Percentiles rank a stretch among this genome's conserved stretches.
These are phyloP conservation scores for Melanogrammus aeglefinus DNA, from an alignment of 2,797 vertebrate species.

Conservation along the genomic window DNA sequence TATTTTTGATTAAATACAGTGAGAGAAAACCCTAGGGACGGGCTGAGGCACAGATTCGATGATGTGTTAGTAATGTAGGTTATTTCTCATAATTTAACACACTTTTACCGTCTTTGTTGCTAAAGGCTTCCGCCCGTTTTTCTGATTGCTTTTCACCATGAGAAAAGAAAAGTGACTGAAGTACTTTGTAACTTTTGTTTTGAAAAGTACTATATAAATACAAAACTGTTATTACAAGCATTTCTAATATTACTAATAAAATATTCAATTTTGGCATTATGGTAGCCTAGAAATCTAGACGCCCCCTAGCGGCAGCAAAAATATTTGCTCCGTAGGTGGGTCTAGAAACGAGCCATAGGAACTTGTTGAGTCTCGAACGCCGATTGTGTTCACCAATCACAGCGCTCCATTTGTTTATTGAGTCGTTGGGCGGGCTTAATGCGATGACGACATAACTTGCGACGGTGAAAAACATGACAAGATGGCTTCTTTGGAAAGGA, in stretches of 20 bases:
- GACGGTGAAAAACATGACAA: too few species aligned
- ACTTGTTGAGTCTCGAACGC: too few species aligned
- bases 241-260: neutral
- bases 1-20: neutral
- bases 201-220: neutral
- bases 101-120: neutral
- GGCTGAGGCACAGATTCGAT: neutral
- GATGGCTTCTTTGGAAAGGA: too few species aligned
- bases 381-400: too few species aligned
- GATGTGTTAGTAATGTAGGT: neutral
- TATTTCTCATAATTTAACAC: neutral
- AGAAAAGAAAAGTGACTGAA: neutral
- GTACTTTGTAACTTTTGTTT: neutral
- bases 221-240: neutral
- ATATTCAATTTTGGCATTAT: neutral
- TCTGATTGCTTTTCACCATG: neutral
- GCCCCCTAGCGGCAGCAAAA: too few species aligned
- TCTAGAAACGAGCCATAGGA: too few species aligned
- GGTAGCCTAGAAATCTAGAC: too few species aligned
- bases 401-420: too few species aligned
- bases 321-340: too few species aligned
- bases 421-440: too few species aligned
- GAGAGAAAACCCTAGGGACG: neutral
- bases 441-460: too few species aligned
- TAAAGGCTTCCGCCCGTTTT: neutral